Base-by-base conservation (phyloP, 2,888 invertebrate genomes). In the Holacanthella duospinosa region DNA sequence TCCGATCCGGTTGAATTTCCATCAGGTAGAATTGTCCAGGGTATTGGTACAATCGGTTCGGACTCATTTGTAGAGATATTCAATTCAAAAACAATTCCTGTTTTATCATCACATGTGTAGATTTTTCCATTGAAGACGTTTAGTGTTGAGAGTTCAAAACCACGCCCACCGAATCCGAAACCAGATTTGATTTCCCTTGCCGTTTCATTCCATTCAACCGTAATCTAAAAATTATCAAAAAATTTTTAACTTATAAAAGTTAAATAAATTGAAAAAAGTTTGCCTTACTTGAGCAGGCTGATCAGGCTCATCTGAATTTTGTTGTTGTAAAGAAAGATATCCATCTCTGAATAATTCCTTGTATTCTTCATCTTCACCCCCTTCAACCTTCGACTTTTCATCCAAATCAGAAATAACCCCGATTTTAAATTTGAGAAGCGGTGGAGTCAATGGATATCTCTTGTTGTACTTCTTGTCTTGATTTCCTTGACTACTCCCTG, bases 131-230 rank as follows among this genome's bases (percentile, higher is more conserved):
- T 88, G 77, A 89, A 99, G 0, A 92, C 89, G 65, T 90, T 85
- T 62, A 99, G 80, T 75, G 99, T 97, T 0, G 96, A 97, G 2
- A 99, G 80, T 76, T 97, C 97, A 94, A 97, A 95, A 1, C 93
- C 94, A 72, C 96, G 82, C 2, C 89, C 93, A 75, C 89, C 91
- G 65, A 87, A 82, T 0, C 89, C 83, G 75, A 89, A 85, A 29
- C 84, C 84, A 0, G 91, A 89, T n/a, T 83, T 83, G 3, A 93
- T 75, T 61, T 79, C 76, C 0, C 80, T 76, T 12, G 83, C 82
- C 1, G 80, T 79, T 1, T 78, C 78, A 68, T 91, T 89, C 90
- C 90, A 92, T 6, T 81, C 80, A 0, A 93, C 80, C n/a, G 82
- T 80, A 9, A 87, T 82, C 67, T 67, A 25, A 29, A 36, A 2